Percentiles rank a stretch among this genome's conserved stretches.
phyloP scores from a whole-genome alignment of 1,140 invertebrate genomes.

The Pentalonia nigronervosa region DNA sequence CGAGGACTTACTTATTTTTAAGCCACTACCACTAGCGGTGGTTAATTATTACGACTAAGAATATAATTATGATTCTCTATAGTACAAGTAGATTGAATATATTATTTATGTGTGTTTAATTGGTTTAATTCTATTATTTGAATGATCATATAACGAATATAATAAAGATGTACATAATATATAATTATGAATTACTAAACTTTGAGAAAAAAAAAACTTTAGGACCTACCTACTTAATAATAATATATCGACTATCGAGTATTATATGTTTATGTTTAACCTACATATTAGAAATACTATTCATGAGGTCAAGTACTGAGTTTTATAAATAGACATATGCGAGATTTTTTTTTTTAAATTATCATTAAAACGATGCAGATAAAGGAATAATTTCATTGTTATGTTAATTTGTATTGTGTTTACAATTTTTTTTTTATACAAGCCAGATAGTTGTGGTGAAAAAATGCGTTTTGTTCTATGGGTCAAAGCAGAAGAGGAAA shows the following conservation, averaged over 20 bases:
- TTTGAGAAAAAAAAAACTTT: not conserved
- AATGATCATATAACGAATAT: not conserved
- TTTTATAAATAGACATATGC: not conserved
- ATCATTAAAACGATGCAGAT: not conserved
- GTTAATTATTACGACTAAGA: not conserved
- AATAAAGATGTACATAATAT: not conserved
- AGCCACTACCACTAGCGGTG: not conserved
- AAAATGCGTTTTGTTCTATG: not conserved
- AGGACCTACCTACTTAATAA: not conserved
- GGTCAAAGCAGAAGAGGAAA: not conserved
- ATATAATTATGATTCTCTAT: not conserved
- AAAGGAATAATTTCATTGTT: slow-evolving; percentile 13
- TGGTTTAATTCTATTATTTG: not conserved
- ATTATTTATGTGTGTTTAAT: not conserved
- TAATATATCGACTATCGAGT: not conserved
- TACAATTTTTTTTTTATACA: not conserved
- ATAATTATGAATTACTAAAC: not conserved
- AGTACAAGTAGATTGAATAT: not conserved
- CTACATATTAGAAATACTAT: not conserved
- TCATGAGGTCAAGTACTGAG: slow-evolving; percentile 16
- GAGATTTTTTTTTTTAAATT: not conserved
- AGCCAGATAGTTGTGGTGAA: not conserved
- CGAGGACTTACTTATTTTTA: not conserved
- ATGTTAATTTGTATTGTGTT: not conserved
- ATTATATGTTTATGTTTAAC: not conserved